Evolutionary conservation across 1,140 invertebrate species (phyloP).

Genomic region (Zaprionus ornatus): DNA sequence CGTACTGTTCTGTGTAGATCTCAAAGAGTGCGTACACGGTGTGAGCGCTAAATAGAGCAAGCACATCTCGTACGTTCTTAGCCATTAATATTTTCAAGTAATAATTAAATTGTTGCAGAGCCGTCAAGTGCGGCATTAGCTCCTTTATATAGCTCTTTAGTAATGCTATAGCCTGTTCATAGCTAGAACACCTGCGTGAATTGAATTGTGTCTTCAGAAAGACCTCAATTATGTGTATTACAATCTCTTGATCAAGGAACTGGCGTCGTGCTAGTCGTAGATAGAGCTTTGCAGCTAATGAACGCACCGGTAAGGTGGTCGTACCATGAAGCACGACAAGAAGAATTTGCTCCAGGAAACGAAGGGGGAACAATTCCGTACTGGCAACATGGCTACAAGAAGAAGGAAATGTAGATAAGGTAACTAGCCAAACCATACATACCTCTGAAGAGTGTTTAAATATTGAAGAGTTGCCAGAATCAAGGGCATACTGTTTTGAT

Average conservation of each 20-base stretch:
- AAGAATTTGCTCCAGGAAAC: constrained; percentile 52
- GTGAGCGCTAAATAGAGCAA: constrained; percentile 51
- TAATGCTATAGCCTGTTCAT: constrained; percentile 20
- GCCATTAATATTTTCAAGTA: constrained; percentile 26
- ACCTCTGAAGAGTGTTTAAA: constrained; percentile 52
- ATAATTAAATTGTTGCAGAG: constrained; percentile 29
- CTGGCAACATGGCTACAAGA: constrained; percentile 45
- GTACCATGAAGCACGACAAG: constrained; percentile 38
- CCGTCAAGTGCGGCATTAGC: constrained; percentile 29
- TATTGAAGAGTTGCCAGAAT: constrained; percentile 43
- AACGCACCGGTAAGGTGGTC: background rate
- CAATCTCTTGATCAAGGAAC: constrained; percentile 33
- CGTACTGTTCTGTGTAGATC: constrained; percentile 30
- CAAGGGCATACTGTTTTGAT: constrained; percentile 16
- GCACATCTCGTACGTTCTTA: constrained; percentile 25
- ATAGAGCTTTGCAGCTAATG: constrained; percentile 48
- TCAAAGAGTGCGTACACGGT: constrained; percentile 41
- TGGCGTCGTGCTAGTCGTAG: constrained; percentile 47
- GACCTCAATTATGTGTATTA: constrained; percentile 54
- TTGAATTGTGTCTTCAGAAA: constrained; percentile 35
- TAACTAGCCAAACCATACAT: background rate
- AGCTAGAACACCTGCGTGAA: constrained; percentile 1
- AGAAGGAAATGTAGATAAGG: too few species aligned
- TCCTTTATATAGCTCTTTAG: constrained; percentile 32
- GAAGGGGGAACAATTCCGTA: constrained; percentile 42